Base-by-base conservation (phyloP, 2,888 invertebrate genomes). In the Pasiphila rectangulata region DNA sequence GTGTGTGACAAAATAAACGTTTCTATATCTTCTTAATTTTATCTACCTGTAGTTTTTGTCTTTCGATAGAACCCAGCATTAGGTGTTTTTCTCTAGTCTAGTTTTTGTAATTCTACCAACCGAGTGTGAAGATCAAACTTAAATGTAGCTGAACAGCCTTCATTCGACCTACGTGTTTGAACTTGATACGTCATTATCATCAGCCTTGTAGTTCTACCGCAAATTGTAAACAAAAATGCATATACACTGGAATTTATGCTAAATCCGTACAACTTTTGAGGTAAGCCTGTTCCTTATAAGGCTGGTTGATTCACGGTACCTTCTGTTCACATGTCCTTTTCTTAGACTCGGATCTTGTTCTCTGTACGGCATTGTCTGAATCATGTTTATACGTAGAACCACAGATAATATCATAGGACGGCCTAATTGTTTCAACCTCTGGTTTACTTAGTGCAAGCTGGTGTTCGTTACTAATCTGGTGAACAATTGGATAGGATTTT, bases 141-240 rank as follows among this genome's bases (percentile, higher is more conserved):
- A 10, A 35, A 37, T 12, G 15, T 37, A 29, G 23, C 34, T 25
- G 15, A 51, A 27, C 16, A 36, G 51, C 54, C 69, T 75, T 80
- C 81, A 82, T 9, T 5, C 32, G 0, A 17, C 32, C 32, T 67
- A 39, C 68, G 72, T 83, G 79, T 81, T 81, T 82, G 73, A 58
- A 62, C 64, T 64, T 35, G 32, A 34, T 42, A 44, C 29, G 36
- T 42, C 40, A 54, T 46, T 2, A 42, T 19, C 23, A 46, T 37
- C 20, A 48, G 40, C 35, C 32, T 40, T 49, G 24, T 30, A 24
- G 10, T 29, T 25, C 41, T 44, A 50, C 48, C 34, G 61, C 54
- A 55, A 48, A 54, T 37, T 45, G 45, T 50, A 57, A 52, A 56
- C 47, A 57, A 51, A 56, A 27, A 47, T 57, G 53, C 55, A 55